Evolutionary conservation across 2,797 vertebrate species (phyloP).

Genomic region (Pseudotriccus pelzelni): DNA sequence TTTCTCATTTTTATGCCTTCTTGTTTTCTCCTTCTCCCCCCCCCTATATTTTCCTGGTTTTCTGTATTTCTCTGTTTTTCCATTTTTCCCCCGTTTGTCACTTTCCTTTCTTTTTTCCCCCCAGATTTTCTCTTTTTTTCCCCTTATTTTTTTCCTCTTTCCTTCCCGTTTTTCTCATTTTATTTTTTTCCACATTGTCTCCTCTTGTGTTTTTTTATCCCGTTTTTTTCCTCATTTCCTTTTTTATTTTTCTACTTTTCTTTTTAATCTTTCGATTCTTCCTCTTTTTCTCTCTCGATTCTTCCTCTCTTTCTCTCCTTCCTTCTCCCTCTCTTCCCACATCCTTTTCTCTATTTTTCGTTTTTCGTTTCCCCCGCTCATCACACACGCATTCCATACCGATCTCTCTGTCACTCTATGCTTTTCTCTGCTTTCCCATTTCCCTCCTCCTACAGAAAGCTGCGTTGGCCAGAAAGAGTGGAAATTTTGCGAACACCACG

Average conservation of each 20-base stretch:
- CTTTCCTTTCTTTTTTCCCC: background rate
- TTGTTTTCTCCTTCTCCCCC: background rate
- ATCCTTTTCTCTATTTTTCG: background rate
- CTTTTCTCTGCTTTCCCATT: background rate
- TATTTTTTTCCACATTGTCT: no score
- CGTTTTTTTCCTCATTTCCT: no score
- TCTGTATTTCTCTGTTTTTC: background rate
- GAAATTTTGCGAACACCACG: background rate
- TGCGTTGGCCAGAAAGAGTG: background rate
- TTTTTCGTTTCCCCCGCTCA: background rate
- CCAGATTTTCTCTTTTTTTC: no score
- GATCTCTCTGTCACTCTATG: background rate
- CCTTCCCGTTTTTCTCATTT: rapidly evolving
- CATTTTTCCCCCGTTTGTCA: rapidly evolving
- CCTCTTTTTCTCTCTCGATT: no score
- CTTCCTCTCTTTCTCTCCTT: background rate
- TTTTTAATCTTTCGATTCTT: background rate
- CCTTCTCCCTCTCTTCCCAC: background rate
- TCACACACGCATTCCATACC: background rate
- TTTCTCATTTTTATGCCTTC: background rate
- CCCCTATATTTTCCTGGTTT: background rate
- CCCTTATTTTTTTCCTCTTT: rapidly evolving
- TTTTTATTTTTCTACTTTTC: background rate
- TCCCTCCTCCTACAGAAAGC: background rate
- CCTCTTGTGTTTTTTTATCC: no score